Conservation (phyloP, 2,888 invertebrate genomes). For the Stenichneumon culpator region DNA sequence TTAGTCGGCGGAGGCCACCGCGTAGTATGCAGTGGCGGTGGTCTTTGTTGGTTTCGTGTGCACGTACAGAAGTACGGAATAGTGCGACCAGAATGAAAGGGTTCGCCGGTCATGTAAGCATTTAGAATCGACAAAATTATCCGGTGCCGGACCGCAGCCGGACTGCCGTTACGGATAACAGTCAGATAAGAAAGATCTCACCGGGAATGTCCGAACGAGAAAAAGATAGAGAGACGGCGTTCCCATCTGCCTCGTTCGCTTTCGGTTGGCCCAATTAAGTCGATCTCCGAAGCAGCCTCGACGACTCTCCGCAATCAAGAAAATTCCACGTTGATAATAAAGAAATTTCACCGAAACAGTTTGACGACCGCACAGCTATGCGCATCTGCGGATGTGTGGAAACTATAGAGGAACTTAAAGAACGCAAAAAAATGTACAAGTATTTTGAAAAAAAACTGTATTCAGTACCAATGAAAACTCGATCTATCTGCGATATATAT, state of each 20-base stretch:
- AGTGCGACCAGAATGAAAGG: slow-evolving; percentile 35
- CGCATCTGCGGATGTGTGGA: not conserved
- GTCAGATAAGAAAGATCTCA: slow-evolving; percentile 77
- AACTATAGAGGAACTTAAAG: not conserved
- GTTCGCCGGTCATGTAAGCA: slow-evolving; percentile 67
- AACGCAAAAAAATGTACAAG: not conserved
- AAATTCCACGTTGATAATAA: slow-evolving; percentile 69
- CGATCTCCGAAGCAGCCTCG: slow-evolving; percentile 68
- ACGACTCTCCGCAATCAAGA: slow-evolving; percentile 59
- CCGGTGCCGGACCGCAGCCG: slow-evolving; percentile 70
- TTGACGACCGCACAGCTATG: slow-evolving; percentile 63
- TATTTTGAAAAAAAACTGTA: too few species aligned
- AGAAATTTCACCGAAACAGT: slow-evolving; percentile 67
- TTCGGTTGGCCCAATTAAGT: slow-evolving; percentile 78
- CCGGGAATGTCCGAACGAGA: slow-evolving; percentile 65
- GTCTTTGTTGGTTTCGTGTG: slow-evolving; percentile 67
- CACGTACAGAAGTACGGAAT: slow-evolving; percentile 23
- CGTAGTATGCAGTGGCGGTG: slow-evolving; percentile 61
- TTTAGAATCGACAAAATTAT: slow-evolving; percentile 75
- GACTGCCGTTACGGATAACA: slow-evolving; percentile 77
- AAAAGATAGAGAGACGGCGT: slow-evolving; percentile 7
- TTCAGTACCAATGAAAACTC: too few species aligned
- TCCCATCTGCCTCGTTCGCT: slow-evolving; percentile 56
- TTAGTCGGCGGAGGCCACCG: slow-evolving; percentile 46
- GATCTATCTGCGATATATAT: too few species aligned